Evolutionary conservation across 1,140 invertebrate species (phyloP).

Genomic region (Hypothenemus hampei): DNA sequence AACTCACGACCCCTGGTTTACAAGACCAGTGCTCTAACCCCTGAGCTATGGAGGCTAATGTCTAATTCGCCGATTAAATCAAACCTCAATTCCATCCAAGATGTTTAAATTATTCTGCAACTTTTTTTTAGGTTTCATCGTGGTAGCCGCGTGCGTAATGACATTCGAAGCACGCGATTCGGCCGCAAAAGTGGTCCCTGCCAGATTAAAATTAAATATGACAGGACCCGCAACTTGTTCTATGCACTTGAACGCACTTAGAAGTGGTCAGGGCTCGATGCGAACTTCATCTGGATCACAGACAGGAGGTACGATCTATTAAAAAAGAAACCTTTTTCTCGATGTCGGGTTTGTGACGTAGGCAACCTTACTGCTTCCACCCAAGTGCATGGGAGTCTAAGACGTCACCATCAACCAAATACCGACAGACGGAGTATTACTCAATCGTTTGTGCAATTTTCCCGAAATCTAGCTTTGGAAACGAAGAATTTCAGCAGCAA

Average conservation of each 20-base stretch:
- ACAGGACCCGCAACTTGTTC: slow-evolving; percentile 33
- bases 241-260: slow-evolving; percentile 12
- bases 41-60: slow-evolving; percentile 71
- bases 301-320: slow-evolving; percentile 30
- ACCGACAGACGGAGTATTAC: slow-evolving; percentile 57
- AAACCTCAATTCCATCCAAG: too few relatives aligned
- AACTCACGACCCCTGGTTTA: slow-evolving; percentile 89
- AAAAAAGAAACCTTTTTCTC: neutral
- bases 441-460: slow-evolving; percentile 65
- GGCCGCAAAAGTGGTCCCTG: slow-evolving; percentile 80
- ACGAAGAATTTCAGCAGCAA: slow-evolving; percentile 20
- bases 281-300: slow-evolving; percentile 42
- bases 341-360: neutral
- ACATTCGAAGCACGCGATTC: slow-evolving; percentile 86
- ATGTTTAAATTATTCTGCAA: too few relatives aligned
- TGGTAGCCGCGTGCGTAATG: slow-evolving; percentile 92
- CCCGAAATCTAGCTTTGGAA: slow-evolving; percentile 51
- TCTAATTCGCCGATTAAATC: too few relatives aligned
- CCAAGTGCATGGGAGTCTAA: neutral
- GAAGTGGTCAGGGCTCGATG: slow-evolving; percentile 34
- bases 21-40: slow-evolving; percentile 89
- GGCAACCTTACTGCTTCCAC: slow-evolving; percentile 4
- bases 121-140: slow-evolving; percentile 76
- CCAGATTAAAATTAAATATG: slow-evolving; percentile 60
- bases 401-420: slow-evolving; percentile 30